Conservation (phyloP, 2,113 vertebrate genomes). For the Eonycteris spelaea region DNA sequence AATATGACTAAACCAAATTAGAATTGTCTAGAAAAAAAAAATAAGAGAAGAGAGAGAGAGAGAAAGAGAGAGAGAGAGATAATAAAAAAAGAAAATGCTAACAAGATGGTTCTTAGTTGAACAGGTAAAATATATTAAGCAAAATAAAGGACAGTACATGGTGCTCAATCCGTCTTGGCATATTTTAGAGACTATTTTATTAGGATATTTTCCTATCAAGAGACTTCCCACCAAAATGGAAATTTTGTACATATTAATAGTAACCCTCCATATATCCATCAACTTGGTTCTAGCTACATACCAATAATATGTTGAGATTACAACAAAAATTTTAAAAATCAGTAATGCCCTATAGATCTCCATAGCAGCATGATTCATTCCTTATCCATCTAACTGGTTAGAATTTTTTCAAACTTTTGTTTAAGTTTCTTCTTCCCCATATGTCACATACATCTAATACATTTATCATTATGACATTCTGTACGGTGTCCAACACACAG, state of each 20-base stretch:
- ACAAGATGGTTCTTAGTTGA: background rate
- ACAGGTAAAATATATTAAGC: background rate
- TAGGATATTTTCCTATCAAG: background rate
- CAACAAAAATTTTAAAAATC: background rate
- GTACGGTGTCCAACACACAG: background rate
- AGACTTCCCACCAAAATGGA: background rate
- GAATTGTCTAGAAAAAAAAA: background rate
- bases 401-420: background rate
- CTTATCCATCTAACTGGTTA: background rate
- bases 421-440: background rate
- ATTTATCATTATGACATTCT: background rate
- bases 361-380: background rate
- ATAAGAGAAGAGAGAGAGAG: no score
- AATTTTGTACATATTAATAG: background rate
- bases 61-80: no score
- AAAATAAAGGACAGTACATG: background rate
- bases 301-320: background rate
- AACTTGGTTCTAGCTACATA: background rate
- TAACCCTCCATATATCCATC: background rate
- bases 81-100: background rate
- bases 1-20: background rate
- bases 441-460: background rate
- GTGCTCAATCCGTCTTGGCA: background rate
- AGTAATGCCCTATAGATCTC: background rate
- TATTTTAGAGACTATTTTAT: background rate